Evolutionary conservation across 1,140 invertebrate genomes (phyloP).

Genomic region (Dendrolimus kikuchii): DNA sequence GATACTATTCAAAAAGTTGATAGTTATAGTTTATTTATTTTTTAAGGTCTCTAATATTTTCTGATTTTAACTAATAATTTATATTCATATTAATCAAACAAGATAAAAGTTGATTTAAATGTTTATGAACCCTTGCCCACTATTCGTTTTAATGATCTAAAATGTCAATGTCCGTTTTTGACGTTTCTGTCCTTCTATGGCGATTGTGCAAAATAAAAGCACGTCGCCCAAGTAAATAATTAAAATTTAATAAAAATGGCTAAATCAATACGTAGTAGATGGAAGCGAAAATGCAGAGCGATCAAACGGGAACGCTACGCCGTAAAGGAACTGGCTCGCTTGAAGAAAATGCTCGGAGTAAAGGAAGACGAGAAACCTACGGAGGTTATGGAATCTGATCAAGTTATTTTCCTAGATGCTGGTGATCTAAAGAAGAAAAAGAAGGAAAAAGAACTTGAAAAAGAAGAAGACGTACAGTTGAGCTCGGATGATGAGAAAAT

Average conservation of each 20-base stretch:
- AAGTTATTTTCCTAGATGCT: constrained; percentile 62
- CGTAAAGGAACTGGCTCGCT: constrained; percentile 81
- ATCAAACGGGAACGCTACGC: constrained; percentile 86
- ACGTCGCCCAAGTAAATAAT: constrained; percentile 11
- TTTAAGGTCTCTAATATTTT: no score
- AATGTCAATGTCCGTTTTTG: constrained; percentile 1
- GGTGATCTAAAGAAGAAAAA: constrained; percentile 43
- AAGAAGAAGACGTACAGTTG: constrained; percentile 52
- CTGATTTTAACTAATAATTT: no score
- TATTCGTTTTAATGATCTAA: background rate
- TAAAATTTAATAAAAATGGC: constrained; percentile 72
- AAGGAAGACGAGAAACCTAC: constrained; percentile 73
- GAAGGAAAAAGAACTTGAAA: constrained; percentile 27
- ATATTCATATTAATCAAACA: no score
- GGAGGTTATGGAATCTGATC: constrained; percentile 66
- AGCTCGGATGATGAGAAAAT: constrained; percentile 60
- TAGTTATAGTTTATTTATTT: no score
- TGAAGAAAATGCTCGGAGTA: constrained; percentile 84
- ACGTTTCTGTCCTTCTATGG: constrained; percentile 11
- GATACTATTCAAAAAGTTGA: no score
- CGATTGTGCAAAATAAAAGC: constrained; percentile 5
- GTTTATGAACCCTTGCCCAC: no score
- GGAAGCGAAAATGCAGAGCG: constrained; percentile 78
- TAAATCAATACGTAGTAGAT: constrained; percentile 83
- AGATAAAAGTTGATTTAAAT: constrained; percentile 1